Percentiles rank a stretch among this genome's conserved stretches.
Conservation (phyloP, 2,113 vertebrate species). For the Prinia subflava region DNA sequence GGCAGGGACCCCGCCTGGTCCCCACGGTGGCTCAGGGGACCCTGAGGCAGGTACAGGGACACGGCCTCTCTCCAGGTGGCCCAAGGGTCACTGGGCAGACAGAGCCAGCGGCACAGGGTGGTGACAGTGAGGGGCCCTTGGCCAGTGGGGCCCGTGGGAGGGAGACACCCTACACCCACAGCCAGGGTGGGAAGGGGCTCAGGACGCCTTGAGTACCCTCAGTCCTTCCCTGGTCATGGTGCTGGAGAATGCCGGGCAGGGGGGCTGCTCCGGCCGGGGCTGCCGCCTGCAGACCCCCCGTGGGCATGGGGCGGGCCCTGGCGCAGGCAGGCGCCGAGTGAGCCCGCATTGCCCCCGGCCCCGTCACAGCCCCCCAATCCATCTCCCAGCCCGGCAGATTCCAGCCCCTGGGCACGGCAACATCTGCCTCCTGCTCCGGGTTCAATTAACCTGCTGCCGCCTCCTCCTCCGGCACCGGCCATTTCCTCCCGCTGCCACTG, state of each 20-base stretch:
- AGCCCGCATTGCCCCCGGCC: background rate
- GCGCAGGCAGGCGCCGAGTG: background rate
- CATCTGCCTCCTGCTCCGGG: slow-evolving; percentile 40
- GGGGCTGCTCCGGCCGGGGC: background rate
- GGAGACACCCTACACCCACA: background rate
- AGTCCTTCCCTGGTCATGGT: too few species aligned
- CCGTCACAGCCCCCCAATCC: slow-evolving; percentile 19
- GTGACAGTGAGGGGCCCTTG: background rate
- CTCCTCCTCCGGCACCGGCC: slow-evolving; percentile 7
- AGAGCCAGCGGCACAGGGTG: fast-evolving
- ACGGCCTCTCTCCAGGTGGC: background rate
- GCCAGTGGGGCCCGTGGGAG: too few species aligned
- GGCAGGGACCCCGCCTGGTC: fast-evolving
- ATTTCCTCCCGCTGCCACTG: background rate
- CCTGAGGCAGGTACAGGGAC: background rate
- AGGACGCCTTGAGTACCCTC: background rate
- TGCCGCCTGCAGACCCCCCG: background rate
- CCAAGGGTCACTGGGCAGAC: background rate
- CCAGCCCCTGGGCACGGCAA: slow-evolving; percentile 43
- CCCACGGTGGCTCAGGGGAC: fast-evolving
- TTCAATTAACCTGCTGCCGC: slow-evolving; percentile 38
- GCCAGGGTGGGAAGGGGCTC: fast-evolving
- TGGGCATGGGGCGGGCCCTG: background rate
- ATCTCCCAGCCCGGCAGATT: slow-evolving; percentile 44
- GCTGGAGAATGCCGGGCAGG: background rate